These are phyloP conservation scores for Hemithea aestivaria DNA, from an alignment of 2,888 invertebrate genomes.

Conservation along the genomic window DNA sequence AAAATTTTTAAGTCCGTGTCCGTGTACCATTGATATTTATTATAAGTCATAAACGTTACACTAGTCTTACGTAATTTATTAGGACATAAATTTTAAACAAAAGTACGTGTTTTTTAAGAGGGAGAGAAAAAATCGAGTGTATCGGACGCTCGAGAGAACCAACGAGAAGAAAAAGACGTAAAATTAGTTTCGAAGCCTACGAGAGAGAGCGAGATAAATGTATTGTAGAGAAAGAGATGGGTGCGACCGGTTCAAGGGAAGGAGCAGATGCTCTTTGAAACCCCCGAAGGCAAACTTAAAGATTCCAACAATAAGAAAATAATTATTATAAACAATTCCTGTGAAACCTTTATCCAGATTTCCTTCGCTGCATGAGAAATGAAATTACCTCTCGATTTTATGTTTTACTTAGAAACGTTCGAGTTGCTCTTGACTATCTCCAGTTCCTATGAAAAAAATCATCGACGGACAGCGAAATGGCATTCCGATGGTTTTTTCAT, in stretches of 20 bases:
- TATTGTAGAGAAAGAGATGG: conserved; percentile 42
- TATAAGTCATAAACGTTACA: conserved; percentile 25
- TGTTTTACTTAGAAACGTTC: too few species aligned
- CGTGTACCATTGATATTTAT: conserved; percentile 27
- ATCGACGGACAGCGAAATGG: too few species aligned
- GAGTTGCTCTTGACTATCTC: too few species aligned
- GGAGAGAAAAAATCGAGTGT: conserved; percentile 46
- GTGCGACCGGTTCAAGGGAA: conserved; percentile 69
- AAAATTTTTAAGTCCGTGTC: conserved; percentile 19
- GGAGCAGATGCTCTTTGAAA: conserved; percentile 73
- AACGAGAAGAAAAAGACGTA: conserved; percentile 65
- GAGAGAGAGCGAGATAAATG: conserved; percentile 47
- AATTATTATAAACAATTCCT: conserved; percentile 56
- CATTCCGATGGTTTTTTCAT: too few species aligned
- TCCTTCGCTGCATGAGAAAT: conserved; percentile 19
- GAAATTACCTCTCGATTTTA: neutral
- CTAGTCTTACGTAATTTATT: conserved; percentile 38
- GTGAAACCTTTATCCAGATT: conserved; percentile 33
- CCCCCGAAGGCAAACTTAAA: conserved; percentile 66
- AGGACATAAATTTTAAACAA: conserved; percentile 38
- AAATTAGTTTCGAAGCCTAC: conserved; percentile 65
- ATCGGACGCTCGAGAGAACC: conserved; percentile 53
- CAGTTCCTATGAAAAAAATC: too few species aligned
- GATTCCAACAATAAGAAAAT: conserved; percentile 70
- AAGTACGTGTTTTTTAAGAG: conserved; percentile 34